Evolutionary conservation across 2,888 invertebrate species (phyloP).

Genomic region (Mesorhabditis sp.): DNA sequence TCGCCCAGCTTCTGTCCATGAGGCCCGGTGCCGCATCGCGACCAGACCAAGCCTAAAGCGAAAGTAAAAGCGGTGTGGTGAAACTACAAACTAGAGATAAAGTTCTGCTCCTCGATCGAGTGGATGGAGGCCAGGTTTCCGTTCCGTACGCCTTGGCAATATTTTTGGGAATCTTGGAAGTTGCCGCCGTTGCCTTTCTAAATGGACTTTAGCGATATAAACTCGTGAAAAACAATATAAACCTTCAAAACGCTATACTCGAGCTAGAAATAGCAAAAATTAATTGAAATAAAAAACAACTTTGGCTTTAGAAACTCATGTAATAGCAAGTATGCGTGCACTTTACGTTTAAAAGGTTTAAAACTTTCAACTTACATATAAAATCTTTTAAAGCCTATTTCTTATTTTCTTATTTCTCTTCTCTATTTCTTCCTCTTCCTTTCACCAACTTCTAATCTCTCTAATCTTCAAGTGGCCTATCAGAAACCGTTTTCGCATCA

Average conservation of each 20-base stretch:
- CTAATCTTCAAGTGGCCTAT: no score
- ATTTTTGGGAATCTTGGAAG: background rate
- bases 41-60: background rate
- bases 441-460: no score
- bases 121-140: background rate
- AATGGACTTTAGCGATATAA: background rate
- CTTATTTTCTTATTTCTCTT: background rate
- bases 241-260: no score
- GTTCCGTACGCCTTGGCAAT: background rate
- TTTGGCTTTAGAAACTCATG: no score
- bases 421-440: no score
- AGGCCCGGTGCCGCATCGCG: slow-evolving; percentile 3
- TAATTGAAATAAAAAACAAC: no score
- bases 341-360: no score
- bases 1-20: slow-evolving; percentile 1
- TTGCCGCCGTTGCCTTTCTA: slow-evolving; percentile 2
- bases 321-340: no score
- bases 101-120: slow-evolving; percentile 4
- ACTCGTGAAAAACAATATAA: no score
- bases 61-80: background rate
- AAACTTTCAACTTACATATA: no score
- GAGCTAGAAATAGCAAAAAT: no score
- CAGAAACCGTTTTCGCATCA: no score
- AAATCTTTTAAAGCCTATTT: background rate
- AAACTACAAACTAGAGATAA: background rate